phyloP scores from a whole-genome alignment of 2,888 invertebrate genomes.

The Sympetrum striolatum region DNA sequence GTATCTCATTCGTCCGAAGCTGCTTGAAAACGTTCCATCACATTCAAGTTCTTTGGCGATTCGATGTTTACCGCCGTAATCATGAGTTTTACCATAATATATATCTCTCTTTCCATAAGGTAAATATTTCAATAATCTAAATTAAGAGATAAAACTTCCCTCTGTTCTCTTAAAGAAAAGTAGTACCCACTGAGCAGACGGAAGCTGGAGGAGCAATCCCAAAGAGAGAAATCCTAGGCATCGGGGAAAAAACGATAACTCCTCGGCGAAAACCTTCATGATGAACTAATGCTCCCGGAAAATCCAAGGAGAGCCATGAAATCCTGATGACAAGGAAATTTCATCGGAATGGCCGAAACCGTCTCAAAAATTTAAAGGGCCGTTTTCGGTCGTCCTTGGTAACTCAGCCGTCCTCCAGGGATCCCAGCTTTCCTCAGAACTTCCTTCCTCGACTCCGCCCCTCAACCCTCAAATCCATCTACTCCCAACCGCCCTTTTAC shows the following conservation, averaged over 20 bases:
- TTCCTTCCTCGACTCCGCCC: neutral
- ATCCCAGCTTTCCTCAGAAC: neutral
- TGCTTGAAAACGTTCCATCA: too few relatives aligned
- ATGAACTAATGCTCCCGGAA: neutral
- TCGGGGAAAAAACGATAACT: neutral
- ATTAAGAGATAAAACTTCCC: too few relatives aligned
- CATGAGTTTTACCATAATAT: too few relatives aligned
- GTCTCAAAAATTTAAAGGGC: slow-evolving; percentile 5
- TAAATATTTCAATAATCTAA: too few relatives aligned
- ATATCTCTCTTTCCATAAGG: too few relatives aligned
- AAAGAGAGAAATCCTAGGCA: neutral
- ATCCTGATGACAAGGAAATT: slow-evolving; percentile 4
- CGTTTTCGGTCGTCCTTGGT: neutral
- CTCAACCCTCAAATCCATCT: neutral
- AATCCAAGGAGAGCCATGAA: neutral
- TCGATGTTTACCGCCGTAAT: too few relatives aligned
- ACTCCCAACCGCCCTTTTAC: neutral
- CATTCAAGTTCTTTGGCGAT: too few relatives aligned
- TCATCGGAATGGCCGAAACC: neutral
- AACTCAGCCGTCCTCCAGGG: neutral
- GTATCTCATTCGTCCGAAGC: too few relatives aligned
- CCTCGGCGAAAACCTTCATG: neutral
- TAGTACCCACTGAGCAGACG: too few relatives aligned
- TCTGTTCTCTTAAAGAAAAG: too few relatives aligned
- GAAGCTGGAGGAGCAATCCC: neutral